Evolutionary conservation across 2,888 invertebrate genomes (phyloP).

Genomic region (Eubasilissa splendida): DNA sequence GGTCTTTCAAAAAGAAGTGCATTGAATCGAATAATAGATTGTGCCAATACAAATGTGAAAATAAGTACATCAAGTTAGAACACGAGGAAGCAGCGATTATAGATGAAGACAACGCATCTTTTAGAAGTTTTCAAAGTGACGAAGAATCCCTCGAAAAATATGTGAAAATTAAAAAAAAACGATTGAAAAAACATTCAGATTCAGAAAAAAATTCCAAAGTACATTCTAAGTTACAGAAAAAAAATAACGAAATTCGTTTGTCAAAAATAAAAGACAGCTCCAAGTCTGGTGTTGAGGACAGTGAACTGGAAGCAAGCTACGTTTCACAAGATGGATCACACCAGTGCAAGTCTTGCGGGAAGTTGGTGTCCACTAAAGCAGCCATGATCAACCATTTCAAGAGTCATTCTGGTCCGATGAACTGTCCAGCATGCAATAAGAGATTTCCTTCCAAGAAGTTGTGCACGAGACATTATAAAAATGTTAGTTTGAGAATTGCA

Average conservation of each 20-base stretch:
- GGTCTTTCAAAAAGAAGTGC: conserved; percentile 25
- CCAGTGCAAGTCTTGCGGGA: conserved; percentile 19
- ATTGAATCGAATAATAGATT: conserved; percentile 21
- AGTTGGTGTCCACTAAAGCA: conserved; percentile 12
- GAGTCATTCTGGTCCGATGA: conserved; percentile 4
- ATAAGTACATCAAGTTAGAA: background rate
- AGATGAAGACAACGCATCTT: background rate
- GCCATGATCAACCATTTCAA: conserved; percentile 37
- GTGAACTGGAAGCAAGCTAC: conserved; percentile 14
- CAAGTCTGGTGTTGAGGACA: background rate
- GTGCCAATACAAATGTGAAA: background rate
- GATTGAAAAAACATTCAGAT: background rate
- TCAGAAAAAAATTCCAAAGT: background rate
- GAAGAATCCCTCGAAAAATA: background rate
- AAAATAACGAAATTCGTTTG: background rate
- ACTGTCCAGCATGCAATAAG: conserved; percentile 21
- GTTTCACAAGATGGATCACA: background rate
- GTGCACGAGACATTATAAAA: conserved; percentile 30
- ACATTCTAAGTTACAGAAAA: background rate
- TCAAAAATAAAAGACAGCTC: background rate
- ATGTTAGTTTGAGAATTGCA: conserved; percentile 2
- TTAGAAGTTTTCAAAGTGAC: background rate
- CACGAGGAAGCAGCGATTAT: background rate
- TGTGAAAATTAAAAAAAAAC: background rate
- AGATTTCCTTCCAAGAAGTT: conserved; percentile 17